Evolutionary conservation across 2,797 vertebrate species (phyloP).

Genomic region (Myotis pilosus): DNA sequence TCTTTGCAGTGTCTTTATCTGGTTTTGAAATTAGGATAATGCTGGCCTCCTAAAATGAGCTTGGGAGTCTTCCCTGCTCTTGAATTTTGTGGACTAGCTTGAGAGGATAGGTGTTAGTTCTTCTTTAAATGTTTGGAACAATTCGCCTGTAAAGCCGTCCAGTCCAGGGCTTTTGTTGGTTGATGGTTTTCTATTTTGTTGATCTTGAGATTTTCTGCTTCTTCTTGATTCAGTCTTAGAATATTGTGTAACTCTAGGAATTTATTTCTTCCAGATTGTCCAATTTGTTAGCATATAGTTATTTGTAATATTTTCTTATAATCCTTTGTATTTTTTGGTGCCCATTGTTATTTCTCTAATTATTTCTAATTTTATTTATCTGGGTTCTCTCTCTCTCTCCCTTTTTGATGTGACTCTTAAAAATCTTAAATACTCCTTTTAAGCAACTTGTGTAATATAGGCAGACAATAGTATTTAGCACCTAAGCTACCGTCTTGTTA

Average conservation of each 20-base stretch:
- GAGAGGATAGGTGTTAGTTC: neutral
- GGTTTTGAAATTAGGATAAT: neutral
- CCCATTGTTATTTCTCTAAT: neutral
- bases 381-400: neutral
- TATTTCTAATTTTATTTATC: neutral
- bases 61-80: neutral
- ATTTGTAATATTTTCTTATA: neutral
- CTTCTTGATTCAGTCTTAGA: neutral
- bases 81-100: neutral
- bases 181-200: neutral
- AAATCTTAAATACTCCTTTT: constrained; percentile 1
- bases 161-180: neutral
- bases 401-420: neutral
- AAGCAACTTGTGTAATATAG: neutral
- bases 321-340: neutral
- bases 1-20: neutral
- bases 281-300: neutral
- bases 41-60: neutral
- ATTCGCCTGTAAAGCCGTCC: neutral
- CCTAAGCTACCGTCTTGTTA: neutral
- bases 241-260: neutral
- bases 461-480: neutral
- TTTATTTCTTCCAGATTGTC: neutral
- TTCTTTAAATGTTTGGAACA: neutral
- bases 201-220: neutral